Percentiles rank a stretch among this genome's conserved stretches.
Evolutionary conservation across 1,140 invertebrate species (phyloP).

Genomic region (Drosophila athabasca): DNA sequence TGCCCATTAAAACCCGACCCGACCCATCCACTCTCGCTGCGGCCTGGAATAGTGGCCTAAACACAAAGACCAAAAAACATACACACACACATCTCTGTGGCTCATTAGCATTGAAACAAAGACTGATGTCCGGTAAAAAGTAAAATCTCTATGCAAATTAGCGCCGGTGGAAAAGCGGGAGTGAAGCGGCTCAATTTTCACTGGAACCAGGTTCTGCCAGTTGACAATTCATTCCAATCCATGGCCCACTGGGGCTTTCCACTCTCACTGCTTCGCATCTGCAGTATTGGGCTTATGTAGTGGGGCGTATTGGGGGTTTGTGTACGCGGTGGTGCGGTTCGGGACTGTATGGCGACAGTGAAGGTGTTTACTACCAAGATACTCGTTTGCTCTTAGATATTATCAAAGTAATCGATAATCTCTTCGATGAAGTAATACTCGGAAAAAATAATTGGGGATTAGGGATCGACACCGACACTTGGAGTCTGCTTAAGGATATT

Average conservation of each 20-base stretch:
- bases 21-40: constrained; percentile 47
- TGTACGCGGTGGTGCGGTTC: constrained; percentile 9
- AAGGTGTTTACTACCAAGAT: too few relatives aligned
- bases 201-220: constrained; percentile 1
- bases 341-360: neutral
- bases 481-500: too few relatives aligned
- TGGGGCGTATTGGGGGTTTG: neutral
- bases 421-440: too few relatives aligned
- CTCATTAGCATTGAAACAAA: constrained; percentile 53
- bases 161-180: constrained; percentile 12
- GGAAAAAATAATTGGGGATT: neutral
- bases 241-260: constrained; percentile 13
- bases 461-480: neutral
- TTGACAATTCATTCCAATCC: constrained; percentile 16
- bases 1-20: constrained; percentile 32
- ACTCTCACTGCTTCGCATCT: constrained; percentile 41
- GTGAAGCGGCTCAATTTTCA: constrained; percentile 24
- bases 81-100: neutral
- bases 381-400: too few relatives aligned
- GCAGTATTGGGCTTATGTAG: neutral
- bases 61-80: constrained; percentile 1
- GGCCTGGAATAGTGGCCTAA: constrained; percentile 17
- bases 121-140: constrained; percentile 10
- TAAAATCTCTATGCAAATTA: constrained; percentile 38
- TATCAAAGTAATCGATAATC: too few relatives aligned